Conservation (phyloP, 2,888 invertebrate genomes). For the Theodoxus fluviatilis region DNA sequence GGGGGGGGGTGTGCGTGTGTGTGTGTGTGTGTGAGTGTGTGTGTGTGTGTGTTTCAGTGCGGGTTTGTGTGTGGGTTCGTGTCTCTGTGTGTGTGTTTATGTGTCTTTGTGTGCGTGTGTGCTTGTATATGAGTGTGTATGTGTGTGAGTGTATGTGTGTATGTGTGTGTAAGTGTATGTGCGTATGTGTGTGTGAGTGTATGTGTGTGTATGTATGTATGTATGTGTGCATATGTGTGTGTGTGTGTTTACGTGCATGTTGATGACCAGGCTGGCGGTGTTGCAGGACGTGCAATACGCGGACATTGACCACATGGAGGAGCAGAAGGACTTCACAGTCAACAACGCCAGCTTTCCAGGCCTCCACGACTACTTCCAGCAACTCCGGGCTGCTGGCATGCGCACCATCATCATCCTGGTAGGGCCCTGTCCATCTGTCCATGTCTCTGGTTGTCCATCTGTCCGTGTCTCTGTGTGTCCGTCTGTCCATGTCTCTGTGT, state of each 20-base stretch:
- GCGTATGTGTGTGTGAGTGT: background rate
- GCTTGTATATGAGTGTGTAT: background rate
- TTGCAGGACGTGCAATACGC: constrained; percentile 57
- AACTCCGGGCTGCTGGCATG: constrained; percentile 45
- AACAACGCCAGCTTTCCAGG: constrained; percentile 45
- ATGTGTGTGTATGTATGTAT: background rate
- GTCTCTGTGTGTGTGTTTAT: background rate
- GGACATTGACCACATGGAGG: constrained; percentile 61
- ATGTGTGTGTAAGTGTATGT: background rate
- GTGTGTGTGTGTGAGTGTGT: background rate
- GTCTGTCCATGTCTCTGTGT: constrained; percentile 14
- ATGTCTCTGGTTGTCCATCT: background rate
- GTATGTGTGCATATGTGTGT: background rate
- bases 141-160: background rate
- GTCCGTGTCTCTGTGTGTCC: constrained; percentile 1
- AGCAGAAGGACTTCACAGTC: constrained; percentile 52
- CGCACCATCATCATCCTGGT: constrained; percentile 58
- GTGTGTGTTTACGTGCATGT: background rate
- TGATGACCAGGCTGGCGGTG: background rate
- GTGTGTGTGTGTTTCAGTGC: background rate
- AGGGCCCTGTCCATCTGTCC: constrained; percentile 1
- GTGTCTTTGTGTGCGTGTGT: background rate
- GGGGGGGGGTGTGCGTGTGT: constrained; percentile 44
- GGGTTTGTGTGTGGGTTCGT: background rate
- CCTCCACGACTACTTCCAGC: constrained; percentile 47